A percentile compares a stretch with the other conserved stretches of the same genome.
These are phyloP conservation scores for Trissolcus brochymenae DNA, from an alignment of 2,888 invertebrate species.

Conservation along the genomic window DNA sequence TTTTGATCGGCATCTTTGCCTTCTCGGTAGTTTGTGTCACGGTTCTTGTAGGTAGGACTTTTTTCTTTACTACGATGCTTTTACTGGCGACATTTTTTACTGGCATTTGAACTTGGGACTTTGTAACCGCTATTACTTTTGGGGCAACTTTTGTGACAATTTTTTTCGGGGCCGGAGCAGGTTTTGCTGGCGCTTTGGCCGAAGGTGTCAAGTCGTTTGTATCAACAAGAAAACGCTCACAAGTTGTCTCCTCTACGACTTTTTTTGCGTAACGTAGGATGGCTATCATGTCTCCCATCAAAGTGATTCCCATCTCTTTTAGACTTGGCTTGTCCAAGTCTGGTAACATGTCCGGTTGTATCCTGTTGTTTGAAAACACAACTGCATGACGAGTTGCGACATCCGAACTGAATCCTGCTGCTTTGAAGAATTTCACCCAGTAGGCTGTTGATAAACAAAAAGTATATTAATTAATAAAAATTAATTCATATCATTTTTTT, in stretches of 20 bases:
- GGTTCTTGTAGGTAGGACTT: slow-evolving; percentile 54
- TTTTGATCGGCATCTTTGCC: slow-evolving; percentile 59
- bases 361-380: slow-evolving; percentile 90
- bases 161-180: slow-evolving; percentile 22
- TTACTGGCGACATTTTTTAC: slow-evolving; percentile 59
- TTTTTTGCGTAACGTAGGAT: slow-evolving; percentile 81
- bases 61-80: slow-evolving; percentile 59
- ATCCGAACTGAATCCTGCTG: slow-evolving; percentile 88
- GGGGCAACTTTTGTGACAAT: slow-evolving; percentile 63
- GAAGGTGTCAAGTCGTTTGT: slow-evolving; percentile 64
- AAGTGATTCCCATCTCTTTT: slow-evolving; percentile 90
- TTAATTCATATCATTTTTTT: too few species aligned
- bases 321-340: slow-evolving; percentile 92
- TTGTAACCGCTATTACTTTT: slow-evolving; percentile 59
- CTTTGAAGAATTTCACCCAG: slow-evolving; percentile 92
- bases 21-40: slow-evolving; percentile 58
- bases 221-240: slow-evolving; percentile 72
- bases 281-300: slow-evolving; percentile 82
- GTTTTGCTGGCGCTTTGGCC: slow-evolving; percentile 54
- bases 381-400: slow-evolving; percentile 90
- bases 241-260: slow-evolving; percentile 77
- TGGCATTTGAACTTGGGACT: slow-evolving; percentile 63
- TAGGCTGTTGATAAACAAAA: slow-evolving; percentile 76
- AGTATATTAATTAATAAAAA: neutral
- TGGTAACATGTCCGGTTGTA: slow-evolving; percentile 89